phyloP scores from a whole-genome alignment of 2,888 invertebrate species.

The Pristionchus exspectatus region DNA sequence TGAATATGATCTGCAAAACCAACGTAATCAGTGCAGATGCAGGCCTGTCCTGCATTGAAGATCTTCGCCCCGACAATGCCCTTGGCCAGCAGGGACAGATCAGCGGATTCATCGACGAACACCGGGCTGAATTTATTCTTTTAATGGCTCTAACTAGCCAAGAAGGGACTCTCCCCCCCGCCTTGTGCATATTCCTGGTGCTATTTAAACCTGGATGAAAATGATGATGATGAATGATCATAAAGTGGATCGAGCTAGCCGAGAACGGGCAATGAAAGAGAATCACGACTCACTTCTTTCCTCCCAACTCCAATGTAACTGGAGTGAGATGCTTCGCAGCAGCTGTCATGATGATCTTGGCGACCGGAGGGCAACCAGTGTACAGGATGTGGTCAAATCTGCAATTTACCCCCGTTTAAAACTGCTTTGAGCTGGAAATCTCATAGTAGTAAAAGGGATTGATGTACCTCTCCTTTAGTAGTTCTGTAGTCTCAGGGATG shows the following conservation, averaged over 20 bases:
- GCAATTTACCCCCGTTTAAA: neutral
- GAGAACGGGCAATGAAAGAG: neutral
- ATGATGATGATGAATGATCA: too few relatives aligned
- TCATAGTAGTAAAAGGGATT: too few relatives aligned
- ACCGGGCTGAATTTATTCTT: conserved; percentile 91
- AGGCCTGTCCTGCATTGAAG: conserved; percentile 83
- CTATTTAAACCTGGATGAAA: too few relatives aligned
- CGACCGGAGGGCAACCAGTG: conserved; percentile 89
- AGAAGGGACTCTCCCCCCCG: too few relatives aligned
- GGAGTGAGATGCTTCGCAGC: conserved; percentile 94
- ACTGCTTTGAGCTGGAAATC: too few relatives aligned
- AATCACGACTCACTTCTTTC: conserved; percentile 80
- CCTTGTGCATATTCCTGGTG: too few relatives aligned
- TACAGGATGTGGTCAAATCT: conserved; percentile 96
- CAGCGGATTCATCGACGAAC: conserved; percentile 88
- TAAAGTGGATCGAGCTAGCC: too few relatives aligned
- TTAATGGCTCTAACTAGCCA: too few relatives aligned
- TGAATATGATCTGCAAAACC: neutral
- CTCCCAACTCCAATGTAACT: conserved; percentile 91
- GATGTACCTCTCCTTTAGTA: conserved; percentile 86
- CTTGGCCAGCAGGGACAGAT: conserved; percentile 87
- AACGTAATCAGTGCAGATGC: conserved; percentile 58
- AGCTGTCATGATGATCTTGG: conserved; percentile 90
- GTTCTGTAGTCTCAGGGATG: conserved; percentile 88
- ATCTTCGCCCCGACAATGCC: conserved; percentile 94